Conservation (phyloP, 2,797 vertebrate species). For the Picus viridis region DNA sequence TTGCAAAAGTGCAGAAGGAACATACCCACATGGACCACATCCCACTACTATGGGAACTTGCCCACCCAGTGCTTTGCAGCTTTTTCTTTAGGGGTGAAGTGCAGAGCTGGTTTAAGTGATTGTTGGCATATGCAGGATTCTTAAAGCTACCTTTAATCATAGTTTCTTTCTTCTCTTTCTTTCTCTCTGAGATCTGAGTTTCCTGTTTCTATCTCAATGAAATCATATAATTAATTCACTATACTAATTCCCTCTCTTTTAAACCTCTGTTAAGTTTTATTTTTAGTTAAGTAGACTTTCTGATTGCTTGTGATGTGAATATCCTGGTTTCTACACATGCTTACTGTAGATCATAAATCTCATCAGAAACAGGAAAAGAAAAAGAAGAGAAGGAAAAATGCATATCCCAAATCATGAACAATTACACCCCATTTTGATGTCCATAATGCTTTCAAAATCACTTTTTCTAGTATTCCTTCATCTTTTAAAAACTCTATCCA, state of each 20-base stretch:
- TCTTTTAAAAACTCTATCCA: neutral
- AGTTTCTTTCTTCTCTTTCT: neutral
- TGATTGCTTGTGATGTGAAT: neutral
- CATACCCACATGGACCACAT: accelerated
- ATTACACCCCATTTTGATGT: neutral
- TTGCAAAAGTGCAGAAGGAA: neutral
- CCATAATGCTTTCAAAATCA: neutral
- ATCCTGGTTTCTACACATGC: neutral
- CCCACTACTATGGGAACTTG: neutral
- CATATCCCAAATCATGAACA: neutral
- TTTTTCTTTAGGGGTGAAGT: neutral
- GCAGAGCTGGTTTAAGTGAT: neutral
- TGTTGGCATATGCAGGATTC: neutral
- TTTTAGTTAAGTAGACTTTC: neutral
- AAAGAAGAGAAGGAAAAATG: neutral
- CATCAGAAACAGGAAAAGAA: neutral
- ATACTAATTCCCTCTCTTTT: neutral
- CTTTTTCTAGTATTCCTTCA: neutral
- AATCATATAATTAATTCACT: neutral
- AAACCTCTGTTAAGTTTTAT: neutral
- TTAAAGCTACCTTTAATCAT: neutral
- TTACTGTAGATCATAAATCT: neutral
- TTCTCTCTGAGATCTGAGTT: too few relatives aligned
- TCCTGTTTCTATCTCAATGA: neutral
- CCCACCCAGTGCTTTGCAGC: accelerated